Conservation (phyloP, 2,888 invertebrate genomes). For the Stratiomys singularior region DNA sequence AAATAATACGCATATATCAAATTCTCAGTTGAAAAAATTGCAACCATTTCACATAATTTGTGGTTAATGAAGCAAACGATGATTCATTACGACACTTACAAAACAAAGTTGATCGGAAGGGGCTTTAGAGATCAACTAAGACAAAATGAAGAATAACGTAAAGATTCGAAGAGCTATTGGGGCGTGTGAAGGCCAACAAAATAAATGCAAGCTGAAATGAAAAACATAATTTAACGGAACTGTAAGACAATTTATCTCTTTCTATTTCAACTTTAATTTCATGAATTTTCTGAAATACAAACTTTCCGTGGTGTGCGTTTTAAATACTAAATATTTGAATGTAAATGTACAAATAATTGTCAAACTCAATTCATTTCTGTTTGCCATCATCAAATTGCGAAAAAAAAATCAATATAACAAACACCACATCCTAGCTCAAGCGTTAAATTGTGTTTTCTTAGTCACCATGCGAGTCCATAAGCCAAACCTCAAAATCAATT, state of each 20-base stretch:
- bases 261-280: too few species aligned
- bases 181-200: background rate
- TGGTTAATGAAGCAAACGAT: slow-evolving; percentile 44
- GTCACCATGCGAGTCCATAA: background rate
- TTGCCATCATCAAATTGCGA: too few species aligned
- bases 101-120: background rate
- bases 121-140: background rate
- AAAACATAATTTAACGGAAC: too few species aligned
- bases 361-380: too few species aligned
- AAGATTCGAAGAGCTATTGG: background rate
- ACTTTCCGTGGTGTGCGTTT: too few species aligned
- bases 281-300: too few species aligned
- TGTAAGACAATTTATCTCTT: too few species aligned
- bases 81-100: slow-evolving; percentile 33
- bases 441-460: background rate
- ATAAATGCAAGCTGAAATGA: too few species aligned
- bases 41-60: slow-evolving; percentile 43
- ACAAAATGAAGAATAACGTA: background rate
- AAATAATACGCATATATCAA: background rate
- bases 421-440: background rate
- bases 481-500: background rate
- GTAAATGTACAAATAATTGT: too few species aligned
- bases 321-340: too few species aligned
- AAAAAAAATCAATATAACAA: background rate
- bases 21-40: background rate